A percentile compares a stretch with the other conserved stretches of the same genome.
These are phyloP conservation scores for Tolypeutes matacus DNA, from an alignment of 2,797 vertebrate genomes.

Conservation along the genomic window DNA sequence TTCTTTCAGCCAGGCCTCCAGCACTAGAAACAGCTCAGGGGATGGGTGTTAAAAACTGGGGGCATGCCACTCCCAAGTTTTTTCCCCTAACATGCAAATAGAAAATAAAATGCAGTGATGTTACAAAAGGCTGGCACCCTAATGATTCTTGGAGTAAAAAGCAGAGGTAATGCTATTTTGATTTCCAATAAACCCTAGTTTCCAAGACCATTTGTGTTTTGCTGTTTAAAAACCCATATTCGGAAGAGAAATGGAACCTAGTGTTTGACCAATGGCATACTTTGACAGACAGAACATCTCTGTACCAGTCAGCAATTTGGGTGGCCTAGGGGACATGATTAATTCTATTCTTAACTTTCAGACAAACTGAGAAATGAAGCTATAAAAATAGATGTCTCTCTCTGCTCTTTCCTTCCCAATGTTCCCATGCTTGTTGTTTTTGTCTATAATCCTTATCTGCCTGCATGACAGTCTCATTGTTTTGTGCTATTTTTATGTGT, in stretches of 20 bases:
- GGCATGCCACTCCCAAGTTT: background rate
- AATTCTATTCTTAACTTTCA: conserved; percentile 72
- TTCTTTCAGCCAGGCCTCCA: background rate
- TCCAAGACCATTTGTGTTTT: background rate
- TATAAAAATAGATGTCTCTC: conserved; percentile 60
- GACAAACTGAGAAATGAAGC: conserved; percentile 64
- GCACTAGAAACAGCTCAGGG: background rate
- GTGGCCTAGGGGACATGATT: background rate
- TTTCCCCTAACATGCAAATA: background rate
- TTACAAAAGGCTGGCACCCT: background rate
- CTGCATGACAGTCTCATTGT: background rate
- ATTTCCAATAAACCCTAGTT: conserved; percentile 12
- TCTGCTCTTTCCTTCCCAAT: background rate
- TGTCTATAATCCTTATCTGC: background rate
- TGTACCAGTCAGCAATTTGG: conserved; percentile 9
- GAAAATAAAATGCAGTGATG: background rate
- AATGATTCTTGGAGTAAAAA: background rate
- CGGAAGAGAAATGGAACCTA: conserved; percentile 28
- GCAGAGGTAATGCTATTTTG: background rate
- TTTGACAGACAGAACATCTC: conserved; percentile 13
- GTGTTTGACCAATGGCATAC: background rate
- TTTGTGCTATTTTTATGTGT: background rate
- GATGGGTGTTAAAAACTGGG: background rate
- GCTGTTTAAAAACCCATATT: conserved; percentile 34
- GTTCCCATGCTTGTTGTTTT: background rate